phyloP scores from a whole-genome alignment of 2,888 invertebrate species.

The Papilio elwesi region DNA sequence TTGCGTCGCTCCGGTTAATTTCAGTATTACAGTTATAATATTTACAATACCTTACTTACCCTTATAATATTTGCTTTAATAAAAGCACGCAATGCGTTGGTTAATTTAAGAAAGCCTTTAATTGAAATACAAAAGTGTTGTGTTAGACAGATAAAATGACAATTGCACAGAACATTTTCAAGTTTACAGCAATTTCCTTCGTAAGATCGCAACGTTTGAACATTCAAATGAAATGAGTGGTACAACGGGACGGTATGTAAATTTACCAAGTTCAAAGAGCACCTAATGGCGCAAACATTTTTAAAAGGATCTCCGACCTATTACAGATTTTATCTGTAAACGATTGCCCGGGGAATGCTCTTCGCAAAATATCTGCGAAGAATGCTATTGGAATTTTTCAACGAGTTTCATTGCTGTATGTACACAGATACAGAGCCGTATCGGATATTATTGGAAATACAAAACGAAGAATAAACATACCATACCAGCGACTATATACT shows the following conservation, averaged over 20 bases:
- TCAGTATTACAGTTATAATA: no score
- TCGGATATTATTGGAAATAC: conserved; percentile 29
- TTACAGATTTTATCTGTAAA: conserved; percentile 39
- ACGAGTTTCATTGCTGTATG: conserved; percentile 27
- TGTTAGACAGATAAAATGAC: no score
- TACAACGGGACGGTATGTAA: conserved; percentile 35
- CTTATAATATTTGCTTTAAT: no score
- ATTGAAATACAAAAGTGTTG: no score
- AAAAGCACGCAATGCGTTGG: no score
- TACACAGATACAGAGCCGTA: conserved; percentile 11
- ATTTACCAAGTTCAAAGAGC: conserved; percentile 36
- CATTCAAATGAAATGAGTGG: conserved; percentile 31
- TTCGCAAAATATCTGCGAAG: conserved; percentile 33
- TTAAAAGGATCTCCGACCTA: conserved; percentile 37
- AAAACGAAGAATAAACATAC: conserved; percentile 8
- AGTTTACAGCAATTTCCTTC: conserved; percentile 1
- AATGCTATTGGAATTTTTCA: conserved; percentile 39
- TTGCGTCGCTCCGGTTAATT: no score
- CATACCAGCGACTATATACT: neutral
- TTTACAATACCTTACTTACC: no score
- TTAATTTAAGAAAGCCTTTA: no score
- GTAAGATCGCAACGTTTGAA: conserved; percentile 9
- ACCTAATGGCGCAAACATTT: conserved; percentile 36
- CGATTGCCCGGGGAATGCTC: conserved; percentile 38
- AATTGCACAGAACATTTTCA: no score